Evolutionary conservation across 2,888 invertebrate genomes (phyloP).

Genomic region (Limnephilus lunatus): DNA sequence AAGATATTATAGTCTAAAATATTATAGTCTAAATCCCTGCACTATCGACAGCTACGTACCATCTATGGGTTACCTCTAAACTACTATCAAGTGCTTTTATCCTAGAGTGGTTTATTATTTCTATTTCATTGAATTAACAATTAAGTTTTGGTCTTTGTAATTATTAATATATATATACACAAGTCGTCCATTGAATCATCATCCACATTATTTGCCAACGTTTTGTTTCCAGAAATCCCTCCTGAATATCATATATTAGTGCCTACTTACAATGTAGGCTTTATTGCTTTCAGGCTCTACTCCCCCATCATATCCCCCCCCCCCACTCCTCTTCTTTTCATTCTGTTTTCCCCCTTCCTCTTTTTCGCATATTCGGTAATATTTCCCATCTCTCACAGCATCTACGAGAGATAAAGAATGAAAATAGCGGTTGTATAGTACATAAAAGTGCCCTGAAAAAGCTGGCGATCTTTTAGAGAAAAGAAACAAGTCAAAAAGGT

Average conservation of each 20-base stretch:
- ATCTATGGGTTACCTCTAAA: too few species aligned
- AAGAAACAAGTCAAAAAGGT: background rate
- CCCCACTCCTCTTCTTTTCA: background rate
- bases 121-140: too few species aligned
- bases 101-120: too few species aligned
- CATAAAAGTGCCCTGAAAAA: background rate
- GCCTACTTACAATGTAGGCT: conserved; percentile 8
- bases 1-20: too few species aligned
- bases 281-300: conserved; percentile 16
- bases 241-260: background rate
- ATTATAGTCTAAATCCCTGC: too few species aligned
- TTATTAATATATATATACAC: background rate
- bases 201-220: background rate
- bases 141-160: too few species aligned
- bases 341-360: background rate
- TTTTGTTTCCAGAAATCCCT: background rate
- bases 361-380: background rate
- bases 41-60: too few species aligned
- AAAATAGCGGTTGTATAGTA: background rate
- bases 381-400: conserved; percentile 3
- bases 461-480: background rate
- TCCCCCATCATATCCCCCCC: background rate
- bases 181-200: background rate
- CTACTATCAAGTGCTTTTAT: too few species aligned
- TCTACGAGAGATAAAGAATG: background rate